Conservation (phyloP, 2,888 invertebrate species). For the Lithophane socia region DNA sequence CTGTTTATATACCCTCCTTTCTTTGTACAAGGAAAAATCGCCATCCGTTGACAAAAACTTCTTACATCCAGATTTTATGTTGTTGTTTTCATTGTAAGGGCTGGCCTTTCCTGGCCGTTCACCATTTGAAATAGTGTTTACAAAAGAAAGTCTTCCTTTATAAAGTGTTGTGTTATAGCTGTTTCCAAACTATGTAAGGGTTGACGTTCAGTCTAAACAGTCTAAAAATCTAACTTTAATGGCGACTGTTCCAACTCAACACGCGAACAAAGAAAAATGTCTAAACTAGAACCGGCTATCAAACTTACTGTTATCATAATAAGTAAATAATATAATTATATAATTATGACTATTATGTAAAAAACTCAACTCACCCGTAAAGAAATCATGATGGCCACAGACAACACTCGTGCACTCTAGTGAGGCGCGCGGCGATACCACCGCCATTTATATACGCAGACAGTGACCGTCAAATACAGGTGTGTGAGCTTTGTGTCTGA, state of each 20-base stretch:
- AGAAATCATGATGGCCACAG: slow-evolving; percentile 55
- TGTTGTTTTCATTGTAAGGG: not conserved
- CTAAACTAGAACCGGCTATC: not conserved
- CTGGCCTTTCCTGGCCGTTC: not conserved
- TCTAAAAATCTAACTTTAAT: not conserved
- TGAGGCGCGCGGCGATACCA: slow-evolving; percentile 63
- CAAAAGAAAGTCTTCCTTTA: not conserved
- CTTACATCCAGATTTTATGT: not conserved
- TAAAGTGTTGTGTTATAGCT: not conserved
- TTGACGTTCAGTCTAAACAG: not conserved
- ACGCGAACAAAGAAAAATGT: not conserved
- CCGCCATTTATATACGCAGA: slow-evolving; percentile 60
- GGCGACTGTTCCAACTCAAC: not conserved
- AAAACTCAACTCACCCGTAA: slow-evolving; percentile 65
- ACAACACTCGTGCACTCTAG: slow-evolving; percentile 53
- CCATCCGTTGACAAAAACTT: not conserved
- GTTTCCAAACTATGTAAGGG: not conserved
- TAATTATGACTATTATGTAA: slow-evolving; percentile 5
- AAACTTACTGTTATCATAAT: not conserved
- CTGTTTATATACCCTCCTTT: not conserved
- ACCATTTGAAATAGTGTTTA: not conserved
- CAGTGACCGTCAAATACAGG: slow-evolving; percentile 59
- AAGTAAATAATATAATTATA: not conserved
- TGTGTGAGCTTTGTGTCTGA: slow-evolving; percentile 44
- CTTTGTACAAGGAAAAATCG: not conserved